Evolutionary conservation across 2,113 vertebrate species (phyloP).

Genomic region (Thalassarche chlororhynchos): DNA sequence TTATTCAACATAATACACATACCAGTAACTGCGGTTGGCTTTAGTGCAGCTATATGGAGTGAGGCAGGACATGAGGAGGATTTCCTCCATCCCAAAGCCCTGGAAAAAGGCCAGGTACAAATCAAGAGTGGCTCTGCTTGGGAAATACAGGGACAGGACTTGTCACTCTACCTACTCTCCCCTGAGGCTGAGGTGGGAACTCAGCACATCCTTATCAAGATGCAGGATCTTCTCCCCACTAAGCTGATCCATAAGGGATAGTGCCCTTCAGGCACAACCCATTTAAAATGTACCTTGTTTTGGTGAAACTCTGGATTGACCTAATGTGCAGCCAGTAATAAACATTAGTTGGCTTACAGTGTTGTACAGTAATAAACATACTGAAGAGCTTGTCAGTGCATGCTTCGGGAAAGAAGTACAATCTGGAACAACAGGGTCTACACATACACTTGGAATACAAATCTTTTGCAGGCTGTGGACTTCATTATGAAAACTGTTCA

Average conservation of each 20-base stretch:
- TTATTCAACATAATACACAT: neutral
- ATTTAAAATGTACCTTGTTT: neutral
- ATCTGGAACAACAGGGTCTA: neutral
- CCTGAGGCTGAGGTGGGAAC: neutral
- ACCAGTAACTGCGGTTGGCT: neutral
- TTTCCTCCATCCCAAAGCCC: neutral
- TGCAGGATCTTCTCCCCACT: neutral
- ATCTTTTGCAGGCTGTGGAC: neutral
- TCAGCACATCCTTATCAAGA: neutral
- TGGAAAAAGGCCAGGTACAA: neutral
- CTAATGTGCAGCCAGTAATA: neutral
- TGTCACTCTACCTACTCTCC: neutral
- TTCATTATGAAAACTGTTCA: neutral
- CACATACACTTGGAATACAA: neutral
- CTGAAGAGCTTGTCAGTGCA: slow-evolving; percentile 1
- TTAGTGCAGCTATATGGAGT: neutral
- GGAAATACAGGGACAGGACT: neutral
- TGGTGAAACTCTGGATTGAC: neutral
- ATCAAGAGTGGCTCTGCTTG: neutral
- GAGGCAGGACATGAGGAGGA: neutral
- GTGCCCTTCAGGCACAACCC: neutral
- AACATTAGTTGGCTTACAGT: neutral
- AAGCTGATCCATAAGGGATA: neutral
- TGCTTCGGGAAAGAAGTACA: neutral
- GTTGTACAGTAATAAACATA: neutral